phyloP scores from a whole-genome alignment of 2,888 invertebrate genomes.

The Octonoba sinensis region DNA sequence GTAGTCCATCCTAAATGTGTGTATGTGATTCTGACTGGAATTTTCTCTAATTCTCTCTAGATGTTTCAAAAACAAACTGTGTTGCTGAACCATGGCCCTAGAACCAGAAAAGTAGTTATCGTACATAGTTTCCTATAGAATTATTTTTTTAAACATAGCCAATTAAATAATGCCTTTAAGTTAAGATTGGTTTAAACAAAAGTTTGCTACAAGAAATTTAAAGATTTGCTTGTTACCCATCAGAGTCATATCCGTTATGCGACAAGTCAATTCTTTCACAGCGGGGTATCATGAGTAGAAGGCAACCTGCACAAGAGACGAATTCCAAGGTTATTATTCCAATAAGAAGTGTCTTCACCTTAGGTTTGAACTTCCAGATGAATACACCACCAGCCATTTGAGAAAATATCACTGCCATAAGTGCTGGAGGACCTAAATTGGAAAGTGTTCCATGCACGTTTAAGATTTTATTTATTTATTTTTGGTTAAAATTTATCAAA shows the following conservation, averaged over 20 bases:
- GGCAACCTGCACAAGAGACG: conserved; percentile 6
- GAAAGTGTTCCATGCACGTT: too few relatives aligned
- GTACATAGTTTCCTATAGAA: too few relatives aligned
- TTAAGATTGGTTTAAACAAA: neutral
- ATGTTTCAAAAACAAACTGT: too few relatives aligned
- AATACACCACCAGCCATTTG: conserved; percentile 26
- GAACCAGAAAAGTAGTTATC: too few relatives aligned
- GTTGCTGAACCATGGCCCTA: too few relatives aligned
- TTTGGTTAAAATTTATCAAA: too few relatives aligned
- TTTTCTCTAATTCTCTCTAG: too few relatives aligned
- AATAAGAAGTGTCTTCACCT: conserved; percentile 1
- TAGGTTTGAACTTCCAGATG: conserved; percentile 43
- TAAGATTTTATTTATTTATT: too few relatives aligned
- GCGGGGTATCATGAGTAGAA: conserved; percentile 35
- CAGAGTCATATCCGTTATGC: conserved; percentile 7
- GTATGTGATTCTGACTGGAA: too few relatives aligned
- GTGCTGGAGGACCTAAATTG: conserved; percentile 27
- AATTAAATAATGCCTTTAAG: too few relatives aligned
- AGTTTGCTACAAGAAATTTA: neutral
- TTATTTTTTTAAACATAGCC: too few relatives aligned
- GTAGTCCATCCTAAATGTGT: too few relatives aligned
- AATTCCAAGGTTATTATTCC: conserved; percentile 13
- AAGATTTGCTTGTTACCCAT: conserved; percentile 18
- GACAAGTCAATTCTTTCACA: conserved; percentile 27
- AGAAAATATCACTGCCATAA: conserved; percentile 18